Evolutionary conservation across 2,797 vertebrate species (phyloP).

Genomic region (Myotis myotis): DNA sequence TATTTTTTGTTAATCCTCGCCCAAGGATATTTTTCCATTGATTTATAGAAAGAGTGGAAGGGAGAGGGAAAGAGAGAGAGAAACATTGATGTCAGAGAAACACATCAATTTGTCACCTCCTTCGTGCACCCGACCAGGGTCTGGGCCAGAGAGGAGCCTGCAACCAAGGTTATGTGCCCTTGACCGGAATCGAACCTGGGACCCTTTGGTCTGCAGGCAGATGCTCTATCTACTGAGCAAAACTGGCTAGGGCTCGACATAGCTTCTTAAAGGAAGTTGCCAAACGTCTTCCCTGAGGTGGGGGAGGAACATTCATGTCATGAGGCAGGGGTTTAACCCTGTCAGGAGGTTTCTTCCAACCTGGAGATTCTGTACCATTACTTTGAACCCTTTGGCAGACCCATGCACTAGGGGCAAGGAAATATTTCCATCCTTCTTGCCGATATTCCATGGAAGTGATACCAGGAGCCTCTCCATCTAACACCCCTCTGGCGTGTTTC

Average conservation of each 20-base stretch:
- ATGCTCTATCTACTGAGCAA: too few relatives aligned
- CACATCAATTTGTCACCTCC: too few relatives aligned
- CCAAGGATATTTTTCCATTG: too few relatives aligned
- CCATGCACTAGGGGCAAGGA: not conserved
- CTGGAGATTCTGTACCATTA: not conserved
- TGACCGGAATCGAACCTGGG: too few relatives aligned
- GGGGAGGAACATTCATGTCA: not conserved
- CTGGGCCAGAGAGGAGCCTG: too few relatives aligned
- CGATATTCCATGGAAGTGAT: not conserved
- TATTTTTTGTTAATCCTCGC: too few relatives aligned
- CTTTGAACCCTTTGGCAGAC: not conserved
- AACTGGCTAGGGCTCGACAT: not conserved
- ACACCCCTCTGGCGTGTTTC: not conserved
- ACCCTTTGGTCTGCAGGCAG: too few relatives aligned
- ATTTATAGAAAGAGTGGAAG: too few relatives aligned
- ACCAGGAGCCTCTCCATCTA: not conserved
- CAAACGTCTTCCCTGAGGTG: not conserved
- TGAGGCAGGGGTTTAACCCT: not conserved
- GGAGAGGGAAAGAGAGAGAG: too few relatives aligned
- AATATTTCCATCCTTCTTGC: not conserved
- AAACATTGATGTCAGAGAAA: too few relatives aligned
- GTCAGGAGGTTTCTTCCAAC: not conserved
- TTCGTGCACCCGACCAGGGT: rapidly evolving
- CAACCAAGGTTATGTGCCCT: too few relatives aligned
- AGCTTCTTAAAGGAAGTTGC: not conserved